A percentile compares a stretch with the other conserved stretches of the same genome.
Evolutionary conservation across 2,797 vertebrate species (phyloP).

Genomic region (Leptatherina wallacei): DNA sequence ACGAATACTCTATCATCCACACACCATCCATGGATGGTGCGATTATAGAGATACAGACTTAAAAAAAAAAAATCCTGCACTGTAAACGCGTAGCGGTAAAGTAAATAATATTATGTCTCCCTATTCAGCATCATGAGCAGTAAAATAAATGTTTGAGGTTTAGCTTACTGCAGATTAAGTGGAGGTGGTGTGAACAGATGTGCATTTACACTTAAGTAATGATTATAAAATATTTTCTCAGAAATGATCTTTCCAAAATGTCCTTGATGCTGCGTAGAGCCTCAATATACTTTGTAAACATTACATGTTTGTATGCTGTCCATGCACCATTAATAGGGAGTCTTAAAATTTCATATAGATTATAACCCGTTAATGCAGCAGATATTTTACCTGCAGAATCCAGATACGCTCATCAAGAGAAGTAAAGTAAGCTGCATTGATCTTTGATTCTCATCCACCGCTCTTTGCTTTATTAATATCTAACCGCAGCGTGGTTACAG

Average conservation of each 20-base stretch:
- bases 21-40: not conserved
- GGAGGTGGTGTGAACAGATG: not conserved
- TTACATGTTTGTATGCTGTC: not conserved
- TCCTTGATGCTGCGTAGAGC: not conserved
- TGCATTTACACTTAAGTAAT: not conserved
- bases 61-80: not conserved
- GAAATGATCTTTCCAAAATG: not conserved
- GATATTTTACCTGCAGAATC: not conserved
- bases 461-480: not conserved
- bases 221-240: not conserved
- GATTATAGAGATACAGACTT: not conserved
- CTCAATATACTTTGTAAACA: not conserved
- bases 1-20: not conserved
- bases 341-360: conserved; percentile 2
- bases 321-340: not conserved
- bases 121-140: not conserved
- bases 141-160: not conserved
- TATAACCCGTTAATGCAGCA: not conserved
- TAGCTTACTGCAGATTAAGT: not conserved
- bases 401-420: not conserved
- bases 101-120: not conserved
- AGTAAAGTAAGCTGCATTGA: not conserved
- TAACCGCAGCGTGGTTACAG: too few relatives aligned
- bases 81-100: not conserved
- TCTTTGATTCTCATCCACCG: not conserved